Evolutionary conservation across 2,797 vertebrate genomes (phyloP), one percentile per base, ranked within the genome.

Genomic region (Brachyalestes nurse): DNA sequence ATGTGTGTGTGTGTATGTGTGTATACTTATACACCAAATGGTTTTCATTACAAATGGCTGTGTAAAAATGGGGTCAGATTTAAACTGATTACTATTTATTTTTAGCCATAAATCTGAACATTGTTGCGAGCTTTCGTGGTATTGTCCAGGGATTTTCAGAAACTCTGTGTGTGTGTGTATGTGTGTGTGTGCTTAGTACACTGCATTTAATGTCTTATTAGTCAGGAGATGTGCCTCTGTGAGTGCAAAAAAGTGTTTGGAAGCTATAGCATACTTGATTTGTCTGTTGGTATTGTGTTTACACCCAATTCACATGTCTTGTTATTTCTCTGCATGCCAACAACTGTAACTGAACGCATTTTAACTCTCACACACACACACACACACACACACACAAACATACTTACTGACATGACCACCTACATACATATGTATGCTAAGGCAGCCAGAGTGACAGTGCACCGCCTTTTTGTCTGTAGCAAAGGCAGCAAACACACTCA

Each of bases 1-100:
- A n/a, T n/a, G 8, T 45, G n/a, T 69, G 23, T 34, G 19, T 53
- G 21, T 49, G 45, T 28, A 14, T 70, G 21, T 23, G 57, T 28
- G 60, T 55, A 23, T 55, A 1, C 1, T 9, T 71, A 51, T 28
- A 38, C 6, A 17, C 34, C 23, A 75, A 70, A 75, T 57, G 28
- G 40, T 53, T 38, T 62, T 75, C 45, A 70, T 62, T 81, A 75
- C 47, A 75, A 81, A 81, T 69, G 61, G 79, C 64, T 62, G 55
- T 61, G 64, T n/a, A 53, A 75, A 69, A 70, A 75, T 40, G 28
- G 65, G 79, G 53, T 69, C 25, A 45, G n/a, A 81, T 70, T 69
- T 61, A 75, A 81, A 75, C 65, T 70, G 79, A 75, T 75, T 75
- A 80, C 38, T 67, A 25, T 67, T 80, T 75, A 75, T 75, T 81